Percentiles rank a stretch among this genome's conserved stretches.
Conservation (phyloP, 1,140 invertebrate species). For the Drosophila micromelanica region DNA sequence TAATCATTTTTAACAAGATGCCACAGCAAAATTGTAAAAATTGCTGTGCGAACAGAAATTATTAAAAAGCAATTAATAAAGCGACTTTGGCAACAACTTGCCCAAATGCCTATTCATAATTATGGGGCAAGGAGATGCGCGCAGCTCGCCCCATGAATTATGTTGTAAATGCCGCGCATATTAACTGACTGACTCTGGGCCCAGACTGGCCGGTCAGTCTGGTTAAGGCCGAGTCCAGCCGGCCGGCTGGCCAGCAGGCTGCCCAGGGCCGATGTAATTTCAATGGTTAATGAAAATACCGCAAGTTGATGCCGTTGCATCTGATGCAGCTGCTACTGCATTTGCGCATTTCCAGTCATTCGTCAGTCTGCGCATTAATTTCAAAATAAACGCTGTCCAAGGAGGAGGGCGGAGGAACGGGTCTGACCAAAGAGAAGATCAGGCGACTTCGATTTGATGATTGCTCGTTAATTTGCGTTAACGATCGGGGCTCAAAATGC, state of each 20-base stretch:
- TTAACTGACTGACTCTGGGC: constrained; percentile 2
- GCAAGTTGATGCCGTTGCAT: constrained; percentile 49
- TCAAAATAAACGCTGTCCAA: constrained; percentile 73
- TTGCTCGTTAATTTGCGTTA: constrained; percentile 84
- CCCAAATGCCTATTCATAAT: constrained; percentile 69
- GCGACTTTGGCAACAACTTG: constrained; percentile 51
- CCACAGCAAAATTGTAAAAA: constrained; percentile 57
- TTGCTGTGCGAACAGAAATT: constrained; percentile 58
- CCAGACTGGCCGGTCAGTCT: constrained; percentile 15
- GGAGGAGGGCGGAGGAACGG: constrained; percentile 9
- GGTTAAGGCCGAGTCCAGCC: constrained; percentile 8
- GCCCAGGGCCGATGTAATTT: constrained; percentile 59
- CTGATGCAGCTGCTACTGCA: constrained; percentile 9
- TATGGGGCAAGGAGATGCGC: constrained; percentile 37
- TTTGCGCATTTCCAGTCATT: neutral
- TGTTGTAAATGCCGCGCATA: constrained; percentile 80
- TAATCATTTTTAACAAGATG: constrained; percentile 61
- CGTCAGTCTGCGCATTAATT: constrained; percentile 59
- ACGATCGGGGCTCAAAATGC: constrained; percentile 58
- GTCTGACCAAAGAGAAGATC: constrained; percentile 18
- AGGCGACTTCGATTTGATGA: constrained; percentile 78
- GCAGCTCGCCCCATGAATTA: constrained; percentile 59
- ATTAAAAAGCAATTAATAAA: constrained; percentile 83
- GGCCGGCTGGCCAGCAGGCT: constrained; percentile 7
- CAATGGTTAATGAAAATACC: constrained; percentile 78